Evolutionary conservation across 2,888 invertebrate genomes (phyloP).

Genomic region (Acronicta aceris): DNA sequence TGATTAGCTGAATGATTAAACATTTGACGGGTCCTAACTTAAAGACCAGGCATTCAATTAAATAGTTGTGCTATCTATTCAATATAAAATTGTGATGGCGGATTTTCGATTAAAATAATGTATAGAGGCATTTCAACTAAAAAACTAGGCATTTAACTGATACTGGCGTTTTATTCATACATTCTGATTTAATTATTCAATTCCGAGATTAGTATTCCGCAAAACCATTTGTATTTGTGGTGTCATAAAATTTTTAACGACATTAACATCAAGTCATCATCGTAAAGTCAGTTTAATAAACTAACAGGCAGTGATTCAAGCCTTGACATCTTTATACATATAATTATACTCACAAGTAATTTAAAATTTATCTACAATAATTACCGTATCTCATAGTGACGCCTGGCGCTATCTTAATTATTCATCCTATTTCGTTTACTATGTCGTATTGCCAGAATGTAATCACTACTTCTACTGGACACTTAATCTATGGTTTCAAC

Average conservation of each 20-base stretch:
- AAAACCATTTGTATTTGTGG: neutral
- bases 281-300: conserved; percentile 29
- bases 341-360: conserved; percentile 38
- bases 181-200: neutral
- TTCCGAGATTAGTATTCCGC: neutral
- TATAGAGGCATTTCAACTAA: too few relatives aligned
- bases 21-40: too few relatives aligned
- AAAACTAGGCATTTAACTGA: too few relatives aligned
- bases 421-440: conserved; percentile 68
- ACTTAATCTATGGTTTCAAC: conserved; percentile 43
- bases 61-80: too few relatives aligned
- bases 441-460: conserved; percentile 51
- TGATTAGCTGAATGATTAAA: too few relatives aligned
- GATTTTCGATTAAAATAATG: too few relatives aligned
- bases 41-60: too few relatives aligned
- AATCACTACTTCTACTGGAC: conserved; percentile 41
- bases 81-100: too few relatives aligned
- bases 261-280: conserved; percentile 16
- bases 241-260: conserved; percentile 1
- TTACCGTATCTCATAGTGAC: conserved; percentile 70
- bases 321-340: conserved; percentile 65
- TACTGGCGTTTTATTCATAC: neutral
- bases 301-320: conserved; percentile 23
- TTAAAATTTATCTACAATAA: conserved; percentile 51
- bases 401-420: conserved; percentile 72